Percentiles rank a stretch among this genome's conserved stretches.
Conservation (phyloP, 2,888 invertebrate genomes). For the Aricia artaxerxes region DNA sequence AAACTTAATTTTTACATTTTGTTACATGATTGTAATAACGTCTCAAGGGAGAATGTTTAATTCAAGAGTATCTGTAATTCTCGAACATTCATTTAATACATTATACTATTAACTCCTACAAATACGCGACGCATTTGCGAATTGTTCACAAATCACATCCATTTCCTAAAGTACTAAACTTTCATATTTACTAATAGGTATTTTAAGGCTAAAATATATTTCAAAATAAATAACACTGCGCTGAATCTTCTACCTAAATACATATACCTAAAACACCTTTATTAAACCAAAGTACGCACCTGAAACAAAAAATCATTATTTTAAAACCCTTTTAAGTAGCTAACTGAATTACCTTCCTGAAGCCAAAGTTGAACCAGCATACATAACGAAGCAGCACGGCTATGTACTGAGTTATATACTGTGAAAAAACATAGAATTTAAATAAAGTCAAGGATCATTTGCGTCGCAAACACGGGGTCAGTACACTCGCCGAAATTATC, state of each 20-base stretch:
- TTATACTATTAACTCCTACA: too few species aligned
- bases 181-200: too few species aligned
- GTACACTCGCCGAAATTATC: slow-evolving; percentile 79
- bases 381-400: neutral
- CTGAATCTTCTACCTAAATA: too few species aligned
- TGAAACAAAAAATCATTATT: neutral
- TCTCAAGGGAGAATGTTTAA: neutral
- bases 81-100: neutral
- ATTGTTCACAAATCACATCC: neutral
- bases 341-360: neutral
- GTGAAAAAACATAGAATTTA: slow-evolving; percentile 57
- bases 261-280: too few species aligned
- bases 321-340: neutral
- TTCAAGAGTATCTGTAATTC: neutral
- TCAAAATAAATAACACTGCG: neutral
- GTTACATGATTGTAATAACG: neutral
- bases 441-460: slow-evolving; percentile 78
- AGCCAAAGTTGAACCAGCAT: slow-evolving; percentile 10
- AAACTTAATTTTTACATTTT: neutral
- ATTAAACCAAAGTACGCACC: neutral
- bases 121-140: neutral
- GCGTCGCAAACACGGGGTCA: slow-evolving; percentile 78
- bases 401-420: slow-evolving; percentile 37
- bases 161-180: neutral
- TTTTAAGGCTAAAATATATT: too few species aligned